A percentile compares a stretch with the other conserved stretches of the same genome.
These are phyloP conservation scores for Sebastes schlegelii DNA, from an alignment of 2,113 vertebrate species.

Conservation along the genomic window DNA sequence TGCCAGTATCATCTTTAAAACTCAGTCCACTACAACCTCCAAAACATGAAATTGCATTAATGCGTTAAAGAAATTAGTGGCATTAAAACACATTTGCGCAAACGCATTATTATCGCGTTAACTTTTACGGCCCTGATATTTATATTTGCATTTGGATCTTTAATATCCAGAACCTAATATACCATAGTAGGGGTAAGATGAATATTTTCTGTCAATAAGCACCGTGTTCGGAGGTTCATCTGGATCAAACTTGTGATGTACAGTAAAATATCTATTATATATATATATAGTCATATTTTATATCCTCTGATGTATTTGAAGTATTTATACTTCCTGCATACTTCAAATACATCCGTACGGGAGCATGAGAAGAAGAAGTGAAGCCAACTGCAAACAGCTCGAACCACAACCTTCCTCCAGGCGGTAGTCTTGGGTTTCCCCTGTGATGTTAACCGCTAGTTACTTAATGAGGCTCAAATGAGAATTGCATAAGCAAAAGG, in stretches of 20 bases:
- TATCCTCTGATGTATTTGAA: background rate
- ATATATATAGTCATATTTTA: background rate
- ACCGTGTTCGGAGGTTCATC: background rate
- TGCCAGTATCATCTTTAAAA: no score
- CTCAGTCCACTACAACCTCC: no score
- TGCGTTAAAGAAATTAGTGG: no score
- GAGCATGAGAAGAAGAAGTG: background rate
- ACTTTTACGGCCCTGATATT: no score
- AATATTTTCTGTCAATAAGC: background rate
- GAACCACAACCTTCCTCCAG: slow-evolving; percentile 28
- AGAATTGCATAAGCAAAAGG: slow-evolving; percentile 43
- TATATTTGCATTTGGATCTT: background rate
- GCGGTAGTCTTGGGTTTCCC: slow-evolving; percentile 16
- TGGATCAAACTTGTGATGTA: background rate
- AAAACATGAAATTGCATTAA: no score
- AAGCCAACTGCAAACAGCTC: slow-evolving; percentile 19
- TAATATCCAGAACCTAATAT: background rate
- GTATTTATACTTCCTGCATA: background rate
- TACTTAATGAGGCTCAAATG: slow-evolving; percentile 48
- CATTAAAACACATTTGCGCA: no score
- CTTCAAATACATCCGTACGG: slow-evolving; percentile 12
- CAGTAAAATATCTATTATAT: background rate
- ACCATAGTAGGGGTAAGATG: background rate
- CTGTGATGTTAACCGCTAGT: slow-evolving; percentile 30
- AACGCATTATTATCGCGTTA: no score